Evolutionary conservation across 2,888 invertebrate genomes (phyloP).

Genomic region (Nymphalis urticae): DNA sequence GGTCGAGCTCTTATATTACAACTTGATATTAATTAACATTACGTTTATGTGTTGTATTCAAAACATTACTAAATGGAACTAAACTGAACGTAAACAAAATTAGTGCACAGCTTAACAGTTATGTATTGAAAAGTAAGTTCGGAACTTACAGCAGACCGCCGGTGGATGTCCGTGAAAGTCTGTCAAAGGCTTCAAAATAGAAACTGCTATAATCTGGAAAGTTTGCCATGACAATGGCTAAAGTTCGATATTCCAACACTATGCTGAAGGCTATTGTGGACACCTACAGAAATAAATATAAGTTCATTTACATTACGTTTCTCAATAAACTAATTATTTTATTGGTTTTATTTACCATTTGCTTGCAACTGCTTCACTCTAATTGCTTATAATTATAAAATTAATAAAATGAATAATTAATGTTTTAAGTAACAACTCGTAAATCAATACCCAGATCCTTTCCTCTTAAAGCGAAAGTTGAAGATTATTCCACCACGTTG

Average conservation of each 20-base stretch:
- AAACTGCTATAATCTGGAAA: conserved; percentile 1
- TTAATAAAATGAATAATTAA: too few relatives aligned
- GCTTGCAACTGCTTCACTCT: too few relatives aligned
- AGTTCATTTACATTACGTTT: too few relatives aligned
- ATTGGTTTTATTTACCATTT: too few relatives aligned
- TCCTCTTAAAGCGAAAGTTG: too few relatives aligned
- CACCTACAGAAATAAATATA: not conserved
- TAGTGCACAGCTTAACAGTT: too few relatives aligned
- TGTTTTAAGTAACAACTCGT: too few relatives aligned
- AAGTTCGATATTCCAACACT: not conserved
- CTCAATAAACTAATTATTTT: too few relatives aligned
- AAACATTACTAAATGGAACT: not conserved
- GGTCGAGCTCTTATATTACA: not conserved
- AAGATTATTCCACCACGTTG: too few relatives aligned
- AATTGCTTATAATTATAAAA: too few relatives aligned
- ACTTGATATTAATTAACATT: not conserved
- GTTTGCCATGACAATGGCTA: not conserved
- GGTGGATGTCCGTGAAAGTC: not conserved
- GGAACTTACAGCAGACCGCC: not conserved
- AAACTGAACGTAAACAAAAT: not conserved
- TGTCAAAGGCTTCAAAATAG: conserved; percentile 6
- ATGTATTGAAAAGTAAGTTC: not conserved
- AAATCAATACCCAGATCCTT: too few relatives aligned
- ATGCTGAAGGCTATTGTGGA: not conserved
- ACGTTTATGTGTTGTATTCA: not conserved